A percentile compares a stretch with the other conserved stretches of the same genome.
Conservation (phyloP, 2,113 vertebrate genomes). For the mouse (Mus musculus) region DNA sequence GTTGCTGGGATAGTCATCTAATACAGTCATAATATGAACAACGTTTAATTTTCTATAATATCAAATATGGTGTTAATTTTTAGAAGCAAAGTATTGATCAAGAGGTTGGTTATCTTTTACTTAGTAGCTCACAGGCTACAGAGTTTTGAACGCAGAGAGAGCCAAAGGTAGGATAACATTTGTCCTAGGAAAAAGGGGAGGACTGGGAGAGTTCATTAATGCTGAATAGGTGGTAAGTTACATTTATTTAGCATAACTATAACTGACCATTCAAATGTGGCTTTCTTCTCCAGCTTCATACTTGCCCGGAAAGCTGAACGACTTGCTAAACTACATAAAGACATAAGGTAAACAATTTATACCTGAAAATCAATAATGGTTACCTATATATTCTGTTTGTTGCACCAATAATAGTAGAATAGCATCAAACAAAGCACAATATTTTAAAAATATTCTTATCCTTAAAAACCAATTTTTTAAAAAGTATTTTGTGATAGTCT, state of each 20-base stretch:
- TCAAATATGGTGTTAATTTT: slow-evolving; percentile 8
- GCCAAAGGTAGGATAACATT: background rate
- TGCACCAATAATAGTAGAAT: background rate
- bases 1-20: slow-evolving; percentile 43
- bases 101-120: background rate
- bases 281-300: slow-evolving; percentile 92
- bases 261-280: slow-evolving; percentile 58
- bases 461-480: background rate
- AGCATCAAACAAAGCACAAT: background rate
- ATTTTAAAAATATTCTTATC: slow-evolving; percentile 46
- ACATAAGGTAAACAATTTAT: slow-evolving; percentile 91
- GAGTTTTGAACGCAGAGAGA: slow-evolving; percentile 34
- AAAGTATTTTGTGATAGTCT: background rate
- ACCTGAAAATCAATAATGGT: slow-evolving; percentile 36
- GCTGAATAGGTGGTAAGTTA: background rate
- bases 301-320: slow-evolving; percentile 92
- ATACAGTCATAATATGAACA: background rate
- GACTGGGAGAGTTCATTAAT: background rate
- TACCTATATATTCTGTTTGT: slow-evolving; percentile 26
- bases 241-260: slow-evolving; percentile 1
- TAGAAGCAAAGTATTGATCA: slow-evolving; percentile 34
- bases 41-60: slow-evolving; percentile 37
- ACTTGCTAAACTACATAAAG: slow-evolving; percentile 89
- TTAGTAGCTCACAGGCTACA: slow-evolving; percentile 20
- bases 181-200: background rate